These are phyloP conservation scores for Toxotes lorentzi DNA, from an alignment of 2,797 vertebrate species.

Conservation along the genomic window DNA sequence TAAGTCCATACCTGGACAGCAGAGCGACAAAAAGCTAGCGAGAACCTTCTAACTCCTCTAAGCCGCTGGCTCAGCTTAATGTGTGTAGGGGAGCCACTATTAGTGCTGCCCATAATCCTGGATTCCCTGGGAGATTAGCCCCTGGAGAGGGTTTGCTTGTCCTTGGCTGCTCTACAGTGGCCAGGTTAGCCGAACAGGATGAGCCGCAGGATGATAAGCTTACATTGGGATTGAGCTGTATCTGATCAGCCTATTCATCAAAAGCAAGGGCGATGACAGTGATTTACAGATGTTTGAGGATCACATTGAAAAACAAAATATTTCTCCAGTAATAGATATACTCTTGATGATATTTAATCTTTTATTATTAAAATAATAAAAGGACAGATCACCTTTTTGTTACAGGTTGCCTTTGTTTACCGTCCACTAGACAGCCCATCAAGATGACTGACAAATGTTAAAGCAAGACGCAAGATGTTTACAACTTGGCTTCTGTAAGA, in stretches of 20 bases:
- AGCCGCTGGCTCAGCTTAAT: slow-evolving; percentile 48
- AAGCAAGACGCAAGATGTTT: background rate
- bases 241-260: slow-evolving; percentile 51
- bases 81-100: slow-evolving; percentile 70
- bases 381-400: background rate
- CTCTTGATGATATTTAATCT: background rate
- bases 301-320: background rate
- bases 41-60: slow-evolving; percentile 55
- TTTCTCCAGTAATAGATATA: no score
- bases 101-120: slow-evolving; percentile 70
- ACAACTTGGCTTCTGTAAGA: background rate
- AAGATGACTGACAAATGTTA: slow-evolving; percentile 10
- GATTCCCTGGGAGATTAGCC: slow-evolving; percentile 69
- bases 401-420: background rate
- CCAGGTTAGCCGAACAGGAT: slow-evolving; percentile 72
- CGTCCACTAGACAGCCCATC: background rate
- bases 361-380: background rate
- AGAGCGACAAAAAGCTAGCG: slow-evolving; percentile 26
- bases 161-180: slow-evolving; percentile 36
- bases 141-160: slow-evolving; percentile 60
- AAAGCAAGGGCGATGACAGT: slow-evolving; percentile 17
- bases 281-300: slow-evolving; percentile 1
- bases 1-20: slow-evolving; percentile 35
- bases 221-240: slow-evolving; percentile 40
- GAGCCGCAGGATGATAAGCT: slow-evolving; percentile 61